Base-by-base conservation (phyloP, 2,113 vertebrate genomes). In the Romanogobio albipinnatus region DNA sequence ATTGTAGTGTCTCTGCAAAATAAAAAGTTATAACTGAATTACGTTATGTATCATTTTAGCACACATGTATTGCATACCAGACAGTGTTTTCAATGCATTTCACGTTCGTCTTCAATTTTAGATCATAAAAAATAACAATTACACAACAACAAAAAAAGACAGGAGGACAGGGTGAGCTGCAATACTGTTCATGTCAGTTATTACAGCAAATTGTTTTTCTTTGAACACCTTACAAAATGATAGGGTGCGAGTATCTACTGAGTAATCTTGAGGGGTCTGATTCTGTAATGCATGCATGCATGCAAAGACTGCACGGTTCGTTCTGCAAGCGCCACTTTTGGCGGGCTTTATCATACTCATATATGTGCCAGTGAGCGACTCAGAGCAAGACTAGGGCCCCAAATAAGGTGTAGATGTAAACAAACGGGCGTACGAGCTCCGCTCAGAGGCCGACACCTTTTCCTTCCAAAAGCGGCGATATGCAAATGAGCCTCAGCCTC, bases 401-500 rank as follows among this genome's bases (percentile, higher is more conserved):
- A 84, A 81, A 81, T 11, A 22, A 0, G 26, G 49, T 14, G 19
- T 88, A 89, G 83, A 90, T 91, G 87, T 91, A 91, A 90, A 91
- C 91, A 91, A 89, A 86, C 43, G n/a, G 58, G 47, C 11, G 2
- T 17, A 19, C 43, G 56, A 43, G 24, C 79, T 84, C 76, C 53
- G 84, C 61, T 59, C 15, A 17, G 51, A 53, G n/a, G 49, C 61
- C 45, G 11, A 22, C 70, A 22, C 89, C 66, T 81, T 76, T 81
- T 75, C 62, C 84, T 79, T 81, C 53, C 76, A 45, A n/a, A 59
- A 83, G 87, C 24, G 58, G 49, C 71, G 2, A 76, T 90, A 91
- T 92, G 91, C 89, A 92, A 92, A 92, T 90, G 77, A 89, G 86
- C 24, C 15, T 43, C 36, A 85, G 71, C 64, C 53, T 71, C 64